Percentiles rank a stretch among this genome's conserved stretches.
Evolutionary conservation across 2,113 vertebrate genomes (phyloP).

Genomic region (Gila orcuttii): DNA sequence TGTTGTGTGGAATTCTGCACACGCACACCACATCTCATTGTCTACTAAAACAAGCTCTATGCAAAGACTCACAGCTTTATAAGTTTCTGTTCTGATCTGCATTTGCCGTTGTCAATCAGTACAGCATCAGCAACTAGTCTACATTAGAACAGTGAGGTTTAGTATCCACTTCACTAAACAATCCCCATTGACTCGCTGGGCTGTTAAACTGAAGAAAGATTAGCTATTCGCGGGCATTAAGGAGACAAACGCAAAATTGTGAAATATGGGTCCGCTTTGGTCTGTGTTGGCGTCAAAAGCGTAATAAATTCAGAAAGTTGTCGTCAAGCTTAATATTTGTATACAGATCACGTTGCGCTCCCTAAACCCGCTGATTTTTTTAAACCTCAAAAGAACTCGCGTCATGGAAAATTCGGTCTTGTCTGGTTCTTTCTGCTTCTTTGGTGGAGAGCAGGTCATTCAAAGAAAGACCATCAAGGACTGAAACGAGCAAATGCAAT

Average conservation of each 20-base stretch:
- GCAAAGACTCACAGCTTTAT: slow-evolving; percentile 56
- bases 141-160: not conserved
- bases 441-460: slow-evolving; percentile 48
- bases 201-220: not conserved
- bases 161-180: not conserved
- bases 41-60: slow-evolving; percentile 62
- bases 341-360: slow-evolving; percentile 75
- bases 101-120: slow-evolving; percentile 71
- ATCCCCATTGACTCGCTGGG: not conserved
- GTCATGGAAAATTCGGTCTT: slow-evolving; percentile 77
- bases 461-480: slow-evolving; percentile 15
- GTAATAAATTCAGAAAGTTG: slow-evolving; percentile 64
- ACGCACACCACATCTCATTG: slow-evolving; percentile 73
- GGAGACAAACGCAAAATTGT: not conserved
- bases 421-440: slow-evolving; percentile 50
- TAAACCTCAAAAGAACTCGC: slow-evolving; percentile 76
- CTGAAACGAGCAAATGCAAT: slow-evolving; percentile 15
- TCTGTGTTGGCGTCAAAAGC: slow-evolving; percentile 45
- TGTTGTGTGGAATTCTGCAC: slow-evolving; percentile 73
- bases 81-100: slow-evolving; percentile 65
- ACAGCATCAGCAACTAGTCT: not conserved
- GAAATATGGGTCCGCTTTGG: not conserved
- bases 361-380: slow-evolving; percentile 59
- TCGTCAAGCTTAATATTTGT: slow-evolving; percentile 68
- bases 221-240: not conserved